Percentiles rank a stretch among this genome's conserved stretches.
Evolutionary conservation across 2,797 vertebrate species (phyloP).

Genomic region (Cyprinodon diabolis): DNA sequence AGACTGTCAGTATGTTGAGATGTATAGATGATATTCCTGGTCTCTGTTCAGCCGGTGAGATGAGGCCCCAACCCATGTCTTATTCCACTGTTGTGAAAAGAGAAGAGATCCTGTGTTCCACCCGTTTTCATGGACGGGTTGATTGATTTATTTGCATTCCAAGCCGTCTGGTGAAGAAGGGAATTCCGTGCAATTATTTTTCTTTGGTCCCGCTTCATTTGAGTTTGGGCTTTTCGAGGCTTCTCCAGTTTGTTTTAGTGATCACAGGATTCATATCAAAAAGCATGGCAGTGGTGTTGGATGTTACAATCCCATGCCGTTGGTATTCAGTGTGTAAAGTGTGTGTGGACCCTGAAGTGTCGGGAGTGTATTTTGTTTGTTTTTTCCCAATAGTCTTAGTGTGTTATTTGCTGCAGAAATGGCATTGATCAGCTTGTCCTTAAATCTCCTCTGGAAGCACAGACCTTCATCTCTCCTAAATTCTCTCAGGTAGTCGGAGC

Average conservation of each 20-base stretch:
- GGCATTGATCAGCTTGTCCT: conserved; percentile 51
- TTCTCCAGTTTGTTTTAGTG: conserved; percentile 54
- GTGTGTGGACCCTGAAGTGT: conserved; percentile 66
- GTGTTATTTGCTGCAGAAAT: conserved; percentile 70
- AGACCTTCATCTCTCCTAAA: conserved; percentile 44
- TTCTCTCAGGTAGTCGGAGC: conserved; percentile 73
- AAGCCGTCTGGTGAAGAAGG: conserved; percentile 34
- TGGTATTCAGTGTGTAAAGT: conserved; percentile 67
- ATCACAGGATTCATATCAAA: conserved; percentile 70
- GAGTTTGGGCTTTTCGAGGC: conserved; percentile 55
- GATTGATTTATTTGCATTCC: conserved; percentile 70
- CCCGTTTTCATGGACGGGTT: conserved; percentile 62
- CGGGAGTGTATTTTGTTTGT: conserved; percentile 55
- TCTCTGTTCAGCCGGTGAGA: conserved; percentile 51
- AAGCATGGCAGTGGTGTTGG: conserved; percentile 80
- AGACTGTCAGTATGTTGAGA: conserved; percentile 54
- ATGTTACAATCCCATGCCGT: conserved; percentile 70
- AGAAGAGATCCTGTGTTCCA: conserved; percentile 51
- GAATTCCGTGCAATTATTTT: conserved; percentile 7
- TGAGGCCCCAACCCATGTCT: conserved; percentile 53
- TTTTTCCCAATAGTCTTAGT: conserved; percentile 62
- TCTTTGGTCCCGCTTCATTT: conserved; percentile 42
- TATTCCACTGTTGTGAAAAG: conserved; percentile 53
- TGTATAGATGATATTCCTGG: conserved; percentile 62
- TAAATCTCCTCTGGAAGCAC: conserved; percentile 75